Evolutionary conservation across 2,113 vertebrate genomes (phyloP), one percentile per base, ranked within the genome.

Genomic region (Marmota flaviventris): DNA sequence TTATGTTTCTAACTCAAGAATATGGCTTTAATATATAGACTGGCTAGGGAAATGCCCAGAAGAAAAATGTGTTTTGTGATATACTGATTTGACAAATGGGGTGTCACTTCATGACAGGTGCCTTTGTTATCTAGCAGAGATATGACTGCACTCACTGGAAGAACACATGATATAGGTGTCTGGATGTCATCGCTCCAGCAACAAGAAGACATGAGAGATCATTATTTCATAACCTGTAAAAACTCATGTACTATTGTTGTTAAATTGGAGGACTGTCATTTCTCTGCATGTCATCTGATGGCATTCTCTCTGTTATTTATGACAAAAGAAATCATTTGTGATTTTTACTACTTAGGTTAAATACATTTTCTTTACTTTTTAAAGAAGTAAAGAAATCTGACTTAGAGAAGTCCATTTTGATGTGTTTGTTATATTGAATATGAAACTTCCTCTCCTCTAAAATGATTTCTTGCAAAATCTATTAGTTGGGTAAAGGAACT

Each of bases 91-190:
- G 96, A 96, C 75, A 96, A 96, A 89, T 89, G 37, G 65, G n/a
- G 85, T 93, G 65, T 81, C 78, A 93, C 77, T 65, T 81, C 81
- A 0, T 56, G 95, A 91, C 97, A 96, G 88, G 58, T 81, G 61
- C n/a, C 78, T 97, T 92, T 94, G 58, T 93, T 97, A 95, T 93
- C 95, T 96, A 56, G 45, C 94, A 93, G 75, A 97, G 85, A 95
- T 97, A 95, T 9, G 76, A 84, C 85, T 78, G 13, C 34, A 8
- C 22, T 56, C 24, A 1, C 51, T 56, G 63, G 51, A 8, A 81
- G 82, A 89, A 79, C 34, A 87, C 24, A 86, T 27, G 69, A 88
- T 75, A 37, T 1, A 85, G 61, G 48, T 34, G 29, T 12, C 76
- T 72, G 58, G 42, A 51, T 61, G 58, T 70, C 63, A 91, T 78